Conservation (phyloP, 2,888 invertebrate species). For the Apomyelois bistriatella region DNA sequence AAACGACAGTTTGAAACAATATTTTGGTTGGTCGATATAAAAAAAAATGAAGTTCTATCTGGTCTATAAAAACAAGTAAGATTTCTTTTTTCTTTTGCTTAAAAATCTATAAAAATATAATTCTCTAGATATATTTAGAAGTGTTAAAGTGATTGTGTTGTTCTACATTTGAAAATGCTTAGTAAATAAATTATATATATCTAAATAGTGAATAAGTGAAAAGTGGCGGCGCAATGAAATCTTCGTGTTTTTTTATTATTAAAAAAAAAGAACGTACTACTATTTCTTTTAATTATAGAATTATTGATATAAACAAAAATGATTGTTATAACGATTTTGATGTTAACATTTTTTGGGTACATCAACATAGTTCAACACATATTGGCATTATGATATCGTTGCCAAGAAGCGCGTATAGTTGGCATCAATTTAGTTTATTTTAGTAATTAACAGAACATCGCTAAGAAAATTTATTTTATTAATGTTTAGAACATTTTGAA, state of each 20-base stretch:
- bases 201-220: too few species aligned
- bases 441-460: background rate
- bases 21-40: slow-evolving; percentile 31
- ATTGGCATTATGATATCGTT: background rate
- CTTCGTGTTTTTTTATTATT: too few species aligned
- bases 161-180: too few species aligned
- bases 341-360: too few species aligned
- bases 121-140: background rate
- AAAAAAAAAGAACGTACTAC: too few species aligned
- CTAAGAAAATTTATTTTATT: background rate
- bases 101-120: too few species aligned
- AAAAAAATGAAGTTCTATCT: slow-evolving; percentile 57
- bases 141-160: background rate
- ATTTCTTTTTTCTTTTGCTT: slow-evolving; percentile 25
- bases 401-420: background rate
- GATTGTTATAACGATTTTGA: too few species aligned
- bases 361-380: too few species aligned
- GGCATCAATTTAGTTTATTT: background rate
- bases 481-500: too few species aligned
- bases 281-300: too few species aligned
- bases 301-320: background rate
- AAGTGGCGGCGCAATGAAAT: too few species aligned
- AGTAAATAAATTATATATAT: too few species aligned
- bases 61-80: slow-evolving; percentile 66
- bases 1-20: slow-evolving; percentile 29